Conservation (phyloP, 2,797 vertebrate genomes). For the Syndactyla subalaris region DNA sequence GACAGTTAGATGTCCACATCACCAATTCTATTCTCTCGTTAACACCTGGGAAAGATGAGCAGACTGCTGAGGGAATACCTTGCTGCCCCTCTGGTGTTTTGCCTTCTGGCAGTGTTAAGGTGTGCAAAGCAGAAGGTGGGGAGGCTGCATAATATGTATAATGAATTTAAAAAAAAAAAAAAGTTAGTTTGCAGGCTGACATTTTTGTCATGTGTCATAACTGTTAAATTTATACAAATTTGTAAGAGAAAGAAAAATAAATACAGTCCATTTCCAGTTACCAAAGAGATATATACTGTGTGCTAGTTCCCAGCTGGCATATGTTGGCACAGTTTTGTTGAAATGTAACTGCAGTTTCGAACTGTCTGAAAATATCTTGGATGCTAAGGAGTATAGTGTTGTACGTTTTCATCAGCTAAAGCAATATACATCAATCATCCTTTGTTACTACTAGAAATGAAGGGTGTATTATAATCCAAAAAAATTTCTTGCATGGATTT, state of each 20-base stretch:
- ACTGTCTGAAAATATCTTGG: slow-evolving; percentile 39
- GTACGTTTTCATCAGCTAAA: slow-evolving; percentile 17
- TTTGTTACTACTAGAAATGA: slow-evolving; percentile 36
- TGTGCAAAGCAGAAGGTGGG: background rate
- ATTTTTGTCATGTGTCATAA: background rate
- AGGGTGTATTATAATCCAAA: slow-evolving; percentile 21
- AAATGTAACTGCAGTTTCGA: slow-evolving; percentile 32
- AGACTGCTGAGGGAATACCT: background rate
- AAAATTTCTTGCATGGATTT: slow-evolving; percentile 20
- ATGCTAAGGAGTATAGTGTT: background rate
- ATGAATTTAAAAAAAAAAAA: background rate
- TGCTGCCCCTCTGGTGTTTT: background rate
- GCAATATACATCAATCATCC: slow-evolving; percentile 38
- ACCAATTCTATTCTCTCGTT: background rate
- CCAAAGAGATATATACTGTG: background rate
- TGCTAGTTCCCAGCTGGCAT: slow-evolving; percentile 16
- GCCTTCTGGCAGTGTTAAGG: background rate
- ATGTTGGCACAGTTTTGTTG: slow-evolving; percentile 9
- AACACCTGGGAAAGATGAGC: background rate
- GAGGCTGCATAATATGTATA: background rate
- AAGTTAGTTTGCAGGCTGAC: background rate
- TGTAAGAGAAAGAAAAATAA: background rate
- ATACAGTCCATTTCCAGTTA: slow-evolving; percentile 24
- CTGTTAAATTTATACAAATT: background rate
- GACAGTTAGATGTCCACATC: background rate